A percentile compares a stretch with the other conserved stretches of the same genome.
phyloP scores from a whole-genome alignment of 1,140 invertebrate species.

The Planococcus citri region DNA sequence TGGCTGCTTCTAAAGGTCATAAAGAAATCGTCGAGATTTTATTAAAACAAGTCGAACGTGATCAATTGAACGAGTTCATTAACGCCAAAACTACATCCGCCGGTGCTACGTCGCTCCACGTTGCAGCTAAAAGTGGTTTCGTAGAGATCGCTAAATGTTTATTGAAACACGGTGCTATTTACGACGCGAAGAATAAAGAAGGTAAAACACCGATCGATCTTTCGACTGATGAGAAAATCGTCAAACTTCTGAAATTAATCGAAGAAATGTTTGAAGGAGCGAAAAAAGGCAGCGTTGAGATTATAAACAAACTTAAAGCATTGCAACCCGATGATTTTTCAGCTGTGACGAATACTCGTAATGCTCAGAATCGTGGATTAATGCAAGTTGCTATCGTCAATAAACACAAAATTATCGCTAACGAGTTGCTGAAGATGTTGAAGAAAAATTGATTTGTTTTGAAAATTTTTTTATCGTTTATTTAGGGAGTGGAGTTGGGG shows the following conservation, averaged over 20 bases:
- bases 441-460: too few relatives aligned
- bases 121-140: conserved; percentile 25
- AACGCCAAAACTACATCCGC: too few relatives aligned
- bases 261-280: conserved; percentile 47
- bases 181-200: conserved; percentile 37
- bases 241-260: conserved; percentile 39
- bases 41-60: conserved; percentile 23
- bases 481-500: too few relatives aligned
- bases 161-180: conserved; percentile 35
- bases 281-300: conserved; percentile 24
- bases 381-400: too few relatives aligned
- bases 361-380: too few relatives aligned
- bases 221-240: background rate
- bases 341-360: conserved; percentile 25
- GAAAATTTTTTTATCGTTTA: too few relatives aligned
- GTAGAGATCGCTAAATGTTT: conserved; percentile 32
- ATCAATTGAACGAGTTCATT: too few relatives aligned
- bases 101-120: conserved; percentile 20
- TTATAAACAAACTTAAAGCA: conserved; percentile 22
- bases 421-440: too few relatives aligned
- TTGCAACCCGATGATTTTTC: conserved; percentile 22
- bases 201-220: conserved; percentile 34
- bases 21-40: conserved; percentile 47
- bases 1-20: conserved; percentile 84
- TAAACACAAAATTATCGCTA: too few relatives aligned